phyloP scores from a whole-genome alignment of 1,140 invertebrate genomes.

The Pantala flavescens region DNA sequence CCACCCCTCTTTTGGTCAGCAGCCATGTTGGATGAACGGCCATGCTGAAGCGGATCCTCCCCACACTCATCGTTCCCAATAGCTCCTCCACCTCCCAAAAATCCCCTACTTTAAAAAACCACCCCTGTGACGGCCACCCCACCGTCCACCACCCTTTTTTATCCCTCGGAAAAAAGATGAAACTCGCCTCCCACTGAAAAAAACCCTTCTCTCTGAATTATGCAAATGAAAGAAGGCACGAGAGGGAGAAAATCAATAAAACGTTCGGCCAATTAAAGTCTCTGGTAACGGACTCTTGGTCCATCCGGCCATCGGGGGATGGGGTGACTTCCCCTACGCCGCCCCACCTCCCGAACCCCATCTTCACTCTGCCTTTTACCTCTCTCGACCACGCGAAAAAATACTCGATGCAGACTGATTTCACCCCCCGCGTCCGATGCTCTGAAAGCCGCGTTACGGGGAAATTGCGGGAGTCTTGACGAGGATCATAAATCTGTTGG shows the following conservation, averaged over 20 bases:
- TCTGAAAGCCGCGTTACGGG: too few species aligned
- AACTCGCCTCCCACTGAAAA: not conserved
- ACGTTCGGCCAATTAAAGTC: constrained; percentile 8
- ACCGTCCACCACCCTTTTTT: not conserved
- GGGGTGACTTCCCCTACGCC: not conserved
- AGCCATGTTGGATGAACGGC: not conserved
- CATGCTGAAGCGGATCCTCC: not conserved
- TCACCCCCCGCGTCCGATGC: too few species aligned
- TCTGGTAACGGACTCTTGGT: constrained; percentile 3
- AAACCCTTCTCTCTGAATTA: not conserved
- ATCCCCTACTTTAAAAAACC: not conserved
- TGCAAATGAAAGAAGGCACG: not conserved
- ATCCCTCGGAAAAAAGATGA: not conserved
- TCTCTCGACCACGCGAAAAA: not conserved
- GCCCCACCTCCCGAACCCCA: not conserved
- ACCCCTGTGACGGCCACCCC: not conserved
- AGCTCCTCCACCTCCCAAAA: not conserved
- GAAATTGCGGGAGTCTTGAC: too few species aligned
- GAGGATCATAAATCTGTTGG: too few species aligned
- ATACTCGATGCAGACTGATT: too few species aligned
- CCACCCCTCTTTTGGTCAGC: not conserved
- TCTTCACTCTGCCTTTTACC: not conserved
- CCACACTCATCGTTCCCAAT: not conserved
- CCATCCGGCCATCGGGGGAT: not conserved
- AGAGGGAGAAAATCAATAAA: constrained; percentile 7